Conservation (phyloP, 2,113 vertebrate species). For the Psophia crepitans region DNA sequence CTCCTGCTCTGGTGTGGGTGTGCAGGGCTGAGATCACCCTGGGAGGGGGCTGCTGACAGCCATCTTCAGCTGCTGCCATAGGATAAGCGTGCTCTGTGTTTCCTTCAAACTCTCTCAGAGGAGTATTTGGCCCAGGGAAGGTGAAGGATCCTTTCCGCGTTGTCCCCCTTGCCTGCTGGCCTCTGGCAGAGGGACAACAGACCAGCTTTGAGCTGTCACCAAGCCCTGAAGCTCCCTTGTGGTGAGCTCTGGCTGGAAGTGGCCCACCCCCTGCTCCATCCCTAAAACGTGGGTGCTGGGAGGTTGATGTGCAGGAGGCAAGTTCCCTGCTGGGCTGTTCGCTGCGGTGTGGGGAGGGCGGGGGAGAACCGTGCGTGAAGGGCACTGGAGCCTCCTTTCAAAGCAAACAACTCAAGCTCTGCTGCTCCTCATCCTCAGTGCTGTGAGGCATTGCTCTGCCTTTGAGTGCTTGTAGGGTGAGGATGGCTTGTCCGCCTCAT, state of each 20-base stretch:
- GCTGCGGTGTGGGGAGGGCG: accelerated
- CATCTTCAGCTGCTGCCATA: neutral
- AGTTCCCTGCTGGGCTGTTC: neutral
- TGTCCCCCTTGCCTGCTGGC: neutral
- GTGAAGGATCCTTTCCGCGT: neutral
- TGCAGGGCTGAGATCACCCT: neutral
- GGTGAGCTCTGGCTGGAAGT: neutral
- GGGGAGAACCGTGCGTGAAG: accelerated
- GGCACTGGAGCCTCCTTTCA: neutral
- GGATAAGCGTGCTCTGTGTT: accelerated
- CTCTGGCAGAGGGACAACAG: neutral
- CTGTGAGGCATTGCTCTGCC: neutral
- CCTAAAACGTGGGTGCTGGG: neutral
- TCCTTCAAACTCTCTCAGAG: neutral
- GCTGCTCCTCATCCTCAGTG: neutral
- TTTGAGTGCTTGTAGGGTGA: neutral
- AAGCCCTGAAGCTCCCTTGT: neutral
- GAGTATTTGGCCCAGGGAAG: neutral
- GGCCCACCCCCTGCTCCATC: neutral
- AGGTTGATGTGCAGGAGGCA: neutral
- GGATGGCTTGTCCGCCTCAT: neutral
- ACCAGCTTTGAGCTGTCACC: neutral
- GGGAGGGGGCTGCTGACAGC: neutral
- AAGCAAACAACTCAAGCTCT: conserved; percentile 6
- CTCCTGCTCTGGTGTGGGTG: neutral